Evolutionary conservation across 1,140 invertebrate species (phyloP).

Genomic region (Musca domestica): DNA sequence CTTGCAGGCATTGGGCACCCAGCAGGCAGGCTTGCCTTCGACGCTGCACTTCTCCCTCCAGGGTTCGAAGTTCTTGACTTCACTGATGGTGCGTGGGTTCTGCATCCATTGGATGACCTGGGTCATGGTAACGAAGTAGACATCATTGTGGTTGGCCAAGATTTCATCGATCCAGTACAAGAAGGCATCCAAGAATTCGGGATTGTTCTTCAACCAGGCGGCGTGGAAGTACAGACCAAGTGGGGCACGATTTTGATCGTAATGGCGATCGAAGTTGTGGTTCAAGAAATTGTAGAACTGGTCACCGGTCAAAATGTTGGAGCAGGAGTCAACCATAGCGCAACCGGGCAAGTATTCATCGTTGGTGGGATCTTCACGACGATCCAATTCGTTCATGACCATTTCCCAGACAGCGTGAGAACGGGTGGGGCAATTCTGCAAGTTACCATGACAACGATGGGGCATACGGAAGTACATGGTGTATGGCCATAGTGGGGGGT

Average conservation of each 20-base stretch:
- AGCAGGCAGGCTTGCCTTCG: conserved; percentile 75
- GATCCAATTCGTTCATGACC: conserved; percentile 95
- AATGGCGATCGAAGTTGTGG: conserved; percentile 94
- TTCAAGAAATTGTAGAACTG: conserved; percentile 95
- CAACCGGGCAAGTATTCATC: conserved; percentile 92
- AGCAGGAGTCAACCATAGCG: conserved; percentile 95
- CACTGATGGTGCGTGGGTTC: conserved; percentile 79
- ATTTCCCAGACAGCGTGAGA: conserved; percentile 95
- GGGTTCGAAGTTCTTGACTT: conserved; percentile 88
- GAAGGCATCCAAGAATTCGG: conserved; percentile 90
- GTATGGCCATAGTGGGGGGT: conserved; percentile 94
- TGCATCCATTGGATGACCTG: conserved; percentile 97
- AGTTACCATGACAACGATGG: conserved; percentile 88
- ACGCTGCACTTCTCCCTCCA: conserved; percentile 91
- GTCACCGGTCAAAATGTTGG: conserved; percentile 87
- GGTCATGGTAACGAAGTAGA: conserved; percentile 97
- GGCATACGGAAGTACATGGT: conserved; percentile 98
- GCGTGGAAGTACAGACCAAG: conserved; percentile 94
- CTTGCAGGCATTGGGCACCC: conserved; percentile 86
- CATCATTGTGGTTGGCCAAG: conserved; percentile 81
- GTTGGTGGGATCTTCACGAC: conserved; percentile 85
- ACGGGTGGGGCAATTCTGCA: conserved; percentile 89
- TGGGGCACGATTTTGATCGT: conserved; percentile 89
- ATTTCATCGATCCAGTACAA: conserved; percentile 94
- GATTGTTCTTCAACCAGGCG: conserved; percentile 93